These are phyloP conservation scores for Aradophagus sp. DNA, from an alignment of 1,140 invertebrate genomes.

Conservation along the genomic window DNA sequence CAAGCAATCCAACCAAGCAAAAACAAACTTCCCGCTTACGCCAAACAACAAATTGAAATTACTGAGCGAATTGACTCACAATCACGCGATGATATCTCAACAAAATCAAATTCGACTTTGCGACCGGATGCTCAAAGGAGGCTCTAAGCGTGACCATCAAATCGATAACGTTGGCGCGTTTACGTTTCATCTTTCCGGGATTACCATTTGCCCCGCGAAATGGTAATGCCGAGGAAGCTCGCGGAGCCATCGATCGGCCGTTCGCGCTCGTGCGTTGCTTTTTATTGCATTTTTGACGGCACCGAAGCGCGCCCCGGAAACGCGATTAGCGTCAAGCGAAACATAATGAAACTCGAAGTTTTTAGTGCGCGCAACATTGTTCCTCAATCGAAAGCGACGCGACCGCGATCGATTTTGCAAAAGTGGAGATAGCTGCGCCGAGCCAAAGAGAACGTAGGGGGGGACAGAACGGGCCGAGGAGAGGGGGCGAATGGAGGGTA, in stretches of 20 bases:
- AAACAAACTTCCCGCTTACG: too few species aligned
- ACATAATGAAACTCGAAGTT: slow-evolving; percentile 51
- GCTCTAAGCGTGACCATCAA: too few species aligned
- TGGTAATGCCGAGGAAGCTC: slow-evolving; percentile 15
- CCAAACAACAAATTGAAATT: too few species aligned
- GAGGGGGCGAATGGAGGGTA: too few species aligned
- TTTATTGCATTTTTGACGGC: slow-evolving; percentile 33
- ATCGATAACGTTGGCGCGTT: too few species aligned
- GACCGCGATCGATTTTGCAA: slow-evolving; percentile 65
- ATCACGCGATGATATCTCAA: too few species aligned
- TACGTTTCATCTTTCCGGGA: slow-evolving; percentile 2
- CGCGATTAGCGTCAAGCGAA: slow-evolving; percentile 42
- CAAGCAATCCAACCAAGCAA: too few species aligned
- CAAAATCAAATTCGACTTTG: too few species aligned
- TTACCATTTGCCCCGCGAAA: too few species aligned
- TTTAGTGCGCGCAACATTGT: slow-evolving; percentile 49
- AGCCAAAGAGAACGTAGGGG: slow-evolving; percentile 9
- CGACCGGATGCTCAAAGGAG: too few species aligned
- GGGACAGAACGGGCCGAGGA: not conserved
- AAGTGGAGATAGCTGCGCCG: too few species aligned
- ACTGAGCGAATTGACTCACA: too few species aligned
- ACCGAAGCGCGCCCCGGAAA: slow-evolving; percentile 29
- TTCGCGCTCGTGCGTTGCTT: slow-evolving; percentile 17
- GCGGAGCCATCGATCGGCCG: slow-evolving; percentile 20
- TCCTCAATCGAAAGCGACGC: slow-evolving; percentile 53